phyloP scores from a whole-genome alignment of 2,888 invertebrate species.

The Colostygia pectinataria region DNA sequence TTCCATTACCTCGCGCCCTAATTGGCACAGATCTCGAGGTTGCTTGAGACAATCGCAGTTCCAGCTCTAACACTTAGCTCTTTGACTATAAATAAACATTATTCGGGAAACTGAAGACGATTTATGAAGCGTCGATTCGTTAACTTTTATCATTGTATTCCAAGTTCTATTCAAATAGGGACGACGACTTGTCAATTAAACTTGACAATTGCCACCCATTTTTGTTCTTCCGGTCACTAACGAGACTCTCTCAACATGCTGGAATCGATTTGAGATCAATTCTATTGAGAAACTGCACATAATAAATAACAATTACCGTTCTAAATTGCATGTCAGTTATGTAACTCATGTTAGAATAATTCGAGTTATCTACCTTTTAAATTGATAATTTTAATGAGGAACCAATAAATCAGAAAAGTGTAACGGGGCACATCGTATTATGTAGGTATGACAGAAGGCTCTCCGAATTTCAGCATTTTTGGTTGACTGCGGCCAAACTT shows the following conservation, averaged over 20 bases:
- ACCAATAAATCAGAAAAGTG: no score
- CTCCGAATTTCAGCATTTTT: conserved; percentile 21
- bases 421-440: no score
- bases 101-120: conserved; percentile 8
- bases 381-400: no score
- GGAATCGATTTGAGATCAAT: conserved; percentile 14
- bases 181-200: conserved; percentile 32
- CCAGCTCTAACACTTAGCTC: conserved; percentile 20
- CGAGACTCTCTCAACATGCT: conserved; percentile 27
- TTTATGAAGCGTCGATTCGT: conserved; percentile 32
- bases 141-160: conserved; percentile 35
- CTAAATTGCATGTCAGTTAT: no score
- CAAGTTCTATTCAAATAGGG: conserved; percentile 27
- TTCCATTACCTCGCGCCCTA: conserved; percentile 33
- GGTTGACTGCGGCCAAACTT: conserved; percentile 24
- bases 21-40: conserved; percentile 36
- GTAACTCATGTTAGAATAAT: no score
- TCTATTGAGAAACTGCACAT: conserved; percentile 6
- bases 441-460: no score
- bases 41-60: conserved; percentile 28
- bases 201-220: conserved; percentile 23
- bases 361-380: no score
- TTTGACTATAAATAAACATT: conserved; percentile 20
- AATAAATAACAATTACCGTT: no score
- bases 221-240: conserved; percentile 29